phyloP scores from a whole-genome alignment of 2,888 invertebrate genomes.

The Napeogenes sylphis region DNA sequence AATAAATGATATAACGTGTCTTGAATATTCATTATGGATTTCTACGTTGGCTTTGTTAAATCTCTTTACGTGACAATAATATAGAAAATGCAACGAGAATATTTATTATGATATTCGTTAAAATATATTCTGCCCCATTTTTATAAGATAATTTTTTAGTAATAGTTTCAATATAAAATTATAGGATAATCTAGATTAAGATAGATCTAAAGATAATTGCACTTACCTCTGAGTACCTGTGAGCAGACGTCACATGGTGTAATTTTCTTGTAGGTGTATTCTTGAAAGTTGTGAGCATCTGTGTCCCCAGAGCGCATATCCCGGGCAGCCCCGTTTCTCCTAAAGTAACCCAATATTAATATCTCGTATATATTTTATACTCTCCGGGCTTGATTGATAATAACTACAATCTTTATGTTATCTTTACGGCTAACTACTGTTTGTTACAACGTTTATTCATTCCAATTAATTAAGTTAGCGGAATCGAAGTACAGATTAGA shows the following conservation, averaged over 20 bases:
- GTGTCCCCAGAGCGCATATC: slow-evolving; percentile 80
- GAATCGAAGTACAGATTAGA: slow-evolving; percentile 1
- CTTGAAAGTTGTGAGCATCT: slow-evolving; percentile 91
- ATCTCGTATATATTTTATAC: background rate
- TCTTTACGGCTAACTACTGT: background rate
- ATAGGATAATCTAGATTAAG: too few relatives aligned
- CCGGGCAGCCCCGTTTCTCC: slow-evolving; percentile 85
- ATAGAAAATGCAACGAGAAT: background rate
- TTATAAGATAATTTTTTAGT: too few relatives aligned
- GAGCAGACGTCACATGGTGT: slow-evolving; percentile 96
- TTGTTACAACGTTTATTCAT: background rate
- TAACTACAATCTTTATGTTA: background rate
- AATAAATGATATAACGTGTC: background rate
- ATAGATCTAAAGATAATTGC: background rate
- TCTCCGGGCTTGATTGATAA: background rate
- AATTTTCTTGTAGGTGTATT: slow-evolving; percentile 96
- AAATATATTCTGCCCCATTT: too few relatives aligned
- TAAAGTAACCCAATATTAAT: slow-evolving; percentile 43
- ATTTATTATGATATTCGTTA: too few relatives aligned
- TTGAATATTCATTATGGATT: background rate
- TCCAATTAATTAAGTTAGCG: slow-evolving; percentile 5
- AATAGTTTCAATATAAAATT: too few relatives aligned
- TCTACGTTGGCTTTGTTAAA: background rate
- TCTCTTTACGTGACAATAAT: background rate
- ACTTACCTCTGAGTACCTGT: slow-evolving; percentile 91